Evolutionary conservation across 2,797 vertebrate species (phyloP).

Genomic region (Zenarchopterus dispar): DNA sequence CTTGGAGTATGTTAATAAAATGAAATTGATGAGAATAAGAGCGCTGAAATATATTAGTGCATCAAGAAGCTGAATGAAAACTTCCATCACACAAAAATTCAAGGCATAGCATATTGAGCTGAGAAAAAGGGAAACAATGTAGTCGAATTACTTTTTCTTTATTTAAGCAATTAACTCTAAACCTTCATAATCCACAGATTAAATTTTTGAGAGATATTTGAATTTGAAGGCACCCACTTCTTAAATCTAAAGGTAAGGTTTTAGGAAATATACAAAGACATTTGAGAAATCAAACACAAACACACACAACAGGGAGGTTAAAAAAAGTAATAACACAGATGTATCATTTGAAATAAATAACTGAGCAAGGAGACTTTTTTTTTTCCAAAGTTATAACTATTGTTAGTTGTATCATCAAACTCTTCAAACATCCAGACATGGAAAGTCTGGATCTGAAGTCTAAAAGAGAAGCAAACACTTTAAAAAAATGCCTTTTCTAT

Average conservation of each 20-base stretch:
- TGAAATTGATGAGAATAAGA: too few species aligned
- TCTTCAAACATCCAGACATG: slow-evolving; percentile 22
- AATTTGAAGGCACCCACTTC: slow-evolving; percentile 85
- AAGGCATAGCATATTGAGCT: neutral
- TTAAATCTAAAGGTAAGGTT: slow-evolving; percentile 86
- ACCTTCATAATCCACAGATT: slow-evolving; percentile 87
- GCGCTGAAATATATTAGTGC: too few species aligned
- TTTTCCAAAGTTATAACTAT: neutral
- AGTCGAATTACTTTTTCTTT: slow-evolving; percentile 84
- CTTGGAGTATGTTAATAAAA: neutral
- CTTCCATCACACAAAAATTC: neutral
- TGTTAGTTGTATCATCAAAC: slow-evolving; percentile 14
- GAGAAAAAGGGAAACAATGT: slow-evolving; percentile 3
- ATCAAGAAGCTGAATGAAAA: neutral
- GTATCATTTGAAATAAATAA: slow-evolving; percentile 19
- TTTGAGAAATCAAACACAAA: slow-evolving; percentile 10
- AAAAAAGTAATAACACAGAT: slow-evolving; percentile 16
- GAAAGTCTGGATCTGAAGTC: slow-evolving; percentile 9
- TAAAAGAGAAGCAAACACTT: slow-evolving; percentile 18
- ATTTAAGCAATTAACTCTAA: slow-evolving; percentile 87
- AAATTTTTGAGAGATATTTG: slow-evolving; percentile 89
- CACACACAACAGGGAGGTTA: neutral
- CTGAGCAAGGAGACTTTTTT: neutral
- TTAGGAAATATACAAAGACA: slow-evolving; percentile 83
- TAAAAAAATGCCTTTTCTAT: slow-evolving; percentile 13